Percentiles rank a stretch among this genome's conserved stretches.
These are phyloP conservation scores for Plecturocebus donacophilus DNA, from an alignment of 2,113 vertebrate genomes.

Conservation along the genomic window DNA sequence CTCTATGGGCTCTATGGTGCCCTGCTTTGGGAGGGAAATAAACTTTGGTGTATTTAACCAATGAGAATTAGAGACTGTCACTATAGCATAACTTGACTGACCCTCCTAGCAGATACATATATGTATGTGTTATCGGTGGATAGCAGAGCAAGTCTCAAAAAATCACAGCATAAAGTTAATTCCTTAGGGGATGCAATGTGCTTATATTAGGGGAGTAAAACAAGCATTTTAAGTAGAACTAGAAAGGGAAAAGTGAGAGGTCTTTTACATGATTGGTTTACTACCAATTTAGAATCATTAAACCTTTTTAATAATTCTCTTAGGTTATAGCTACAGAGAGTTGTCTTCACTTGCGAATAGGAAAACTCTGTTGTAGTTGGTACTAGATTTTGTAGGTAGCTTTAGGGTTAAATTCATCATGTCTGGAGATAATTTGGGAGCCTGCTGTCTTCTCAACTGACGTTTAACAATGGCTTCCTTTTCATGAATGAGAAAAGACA, in stretches of 20 bases:
- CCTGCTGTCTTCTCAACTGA: neutral
- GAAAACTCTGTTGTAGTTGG: neutral
- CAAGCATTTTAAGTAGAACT: neutral
- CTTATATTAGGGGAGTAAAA: neutral
- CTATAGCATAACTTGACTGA: neutral
- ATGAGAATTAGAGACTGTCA: neutral
- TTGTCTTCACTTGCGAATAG: neutral
- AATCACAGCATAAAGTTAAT: neutral
- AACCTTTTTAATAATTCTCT: constrained; percentile 38
- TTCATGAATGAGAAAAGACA: constrained; percentile 39
- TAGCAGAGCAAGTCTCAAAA: neutral
- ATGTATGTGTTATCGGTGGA: neutral
- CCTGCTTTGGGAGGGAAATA: neutral
- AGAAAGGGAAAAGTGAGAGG: neutral
- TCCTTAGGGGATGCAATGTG: neutral
- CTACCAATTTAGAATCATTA: constrained; percentile 31
- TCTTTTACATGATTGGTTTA: neutral
- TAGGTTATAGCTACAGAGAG: neutral
- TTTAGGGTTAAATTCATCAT: constrained; percentile 21
- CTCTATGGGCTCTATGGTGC: neutral
- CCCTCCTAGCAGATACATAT: neutral
- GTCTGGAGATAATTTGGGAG: constrained; percentile 10
- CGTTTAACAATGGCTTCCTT: constrained; percentile 16
- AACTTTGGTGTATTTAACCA: neutral
- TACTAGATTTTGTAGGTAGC: neutral